These are phyloP conservation scores for Cyprinodon diabolis DNA, from an alignment of 2,797 vertebrate species.

Conservation along the genomic window DNA sequence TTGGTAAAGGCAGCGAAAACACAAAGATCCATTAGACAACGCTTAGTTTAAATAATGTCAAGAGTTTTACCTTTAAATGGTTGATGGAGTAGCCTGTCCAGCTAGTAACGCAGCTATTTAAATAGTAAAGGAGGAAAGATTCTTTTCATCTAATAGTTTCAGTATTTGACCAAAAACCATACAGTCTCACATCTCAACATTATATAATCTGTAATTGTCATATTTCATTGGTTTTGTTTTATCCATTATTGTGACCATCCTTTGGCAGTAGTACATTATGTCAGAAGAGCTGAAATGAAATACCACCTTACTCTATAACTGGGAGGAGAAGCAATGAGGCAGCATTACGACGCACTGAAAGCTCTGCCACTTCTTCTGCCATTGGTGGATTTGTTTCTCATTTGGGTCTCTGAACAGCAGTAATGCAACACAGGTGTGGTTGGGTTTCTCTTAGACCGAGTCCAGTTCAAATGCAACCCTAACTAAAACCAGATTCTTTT, in stretches of 20 bases:
- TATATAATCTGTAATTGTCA: not conserved
- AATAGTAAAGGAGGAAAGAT: no score
- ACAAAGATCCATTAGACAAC: no score
- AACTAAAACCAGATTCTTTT: conserved; percentile 76
- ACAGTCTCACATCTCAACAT: not conserved
- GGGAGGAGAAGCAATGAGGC: conserved; percentile 64
- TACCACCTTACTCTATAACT: conserved; percentile 45
- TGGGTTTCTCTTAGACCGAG: conserved; percentile 26
- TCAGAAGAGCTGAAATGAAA: conserved; percentile 43
- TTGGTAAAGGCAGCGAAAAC: no score
- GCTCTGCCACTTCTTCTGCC: conserved; percentile 65
- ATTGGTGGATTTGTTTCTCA: conserved; percentile 37
- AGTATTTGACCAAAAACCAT: not conserved
- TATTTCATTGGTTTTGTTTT: not conserved
- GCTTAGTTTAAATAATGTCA: no score
- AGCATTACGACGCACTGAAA: conserved; percentile 54
- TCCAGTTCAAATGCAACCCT: conserved; percentile 57
- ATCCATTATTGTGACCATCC: not conserved
- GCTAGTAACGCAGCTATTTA: no score
- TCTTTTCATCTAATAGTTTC: not conserved
- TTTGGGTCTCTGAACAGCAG: conserved; percentile 35
- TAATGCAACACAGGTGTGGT: conserved; percentile 81
- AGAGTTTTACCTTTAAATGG: no score
- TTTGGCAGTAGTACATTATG: not conserved
- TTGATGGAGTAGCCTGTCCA: not conserved